These are phyloP conservation scores for Pycnomerus fuliginosus DNA, from an alignment of 2,888 invertebrate species.

Conservation along the genomic window DNA sequence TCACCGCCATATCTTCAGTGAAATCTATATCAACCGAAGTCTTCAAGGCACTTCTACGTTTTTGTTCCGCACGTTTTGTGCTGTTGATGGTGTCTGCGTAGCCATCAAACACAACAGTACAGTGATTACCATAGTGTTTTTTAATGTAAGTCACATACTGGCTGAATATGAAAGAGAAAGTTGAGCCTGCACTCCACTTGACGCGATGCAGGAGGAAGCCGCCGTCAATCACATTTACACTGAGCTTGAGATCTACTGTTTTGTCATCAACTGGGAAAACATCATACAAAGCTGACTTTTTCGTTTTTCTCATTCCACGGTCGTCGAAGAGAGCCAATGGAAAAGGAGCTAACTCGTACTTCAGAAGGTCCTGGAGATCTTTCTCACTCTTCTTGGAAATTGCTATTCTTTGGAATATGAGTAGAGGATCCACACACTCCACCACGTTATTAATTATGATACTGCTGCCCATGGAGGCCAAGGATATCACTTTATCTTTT, in stretches of 20 bases:
- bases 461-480: constrained; percentile 11
- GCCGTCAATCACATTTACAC: not conserved
- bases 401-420: constrained; percentile 17
- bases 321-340: constrained; percentile 15
- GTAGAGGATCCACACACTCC: constrained; percentile 11
- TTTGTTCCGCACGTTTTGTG: not conserved
- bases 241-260: not conserved
- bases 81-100: not conserved
- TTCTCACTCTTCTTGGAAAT: constrained; percentile 12
- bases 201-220: not conserved
- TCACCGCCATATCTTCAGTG: too few species aligned
- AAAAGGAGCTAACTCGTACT: constrained; percentile 1
- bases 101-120: not conserved
- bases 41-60: too few species aligned
- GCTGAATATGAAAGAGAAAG: not conserved
- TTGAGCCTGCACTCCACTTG: not conserved
- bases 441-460: constrained; percentile 9
- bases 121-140: not conserved
- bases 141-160: not conserved
- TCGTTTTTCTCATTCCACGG: constrained; percentile 21
- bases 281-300: constrained; percentile 20
- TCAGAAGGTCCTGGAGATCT: not conserved
- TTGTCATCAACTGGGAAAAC: constrained; percentile 1
- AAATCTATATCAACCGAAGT: too few species aligned
- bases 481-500: constrained; percentile 13